Conservation (phyloP, 2,113 vertebrate genomes). For the Etheostoma cragini region DNA sequence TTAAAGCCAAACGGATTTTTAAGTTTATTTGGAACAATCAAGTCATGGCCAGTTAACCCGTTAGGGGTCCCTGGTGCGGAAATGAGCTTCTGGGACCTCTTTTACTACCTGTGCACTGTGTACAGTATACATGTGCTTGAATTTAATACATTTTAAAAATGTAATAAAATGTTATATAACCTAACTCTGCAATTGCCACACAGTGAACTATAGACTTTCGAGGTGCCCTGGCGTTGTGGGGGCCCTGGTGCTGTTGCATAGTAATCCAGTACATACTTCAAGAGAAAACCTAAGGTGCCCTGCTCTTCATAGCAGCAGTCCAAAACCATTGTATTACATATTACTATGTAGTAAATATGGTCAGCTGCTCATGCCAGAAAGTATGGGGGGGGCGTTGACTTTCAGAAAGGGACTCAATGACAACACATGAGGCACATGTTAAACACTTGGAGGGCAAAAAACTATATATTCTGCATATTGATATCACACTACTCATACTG, state of each 20-base stretch:
- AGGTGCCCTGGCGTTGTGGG: neutral
- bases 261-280: neutral
- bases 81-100: neutral
- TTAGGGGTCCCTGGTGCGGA: neutral
- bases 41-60: neutral
- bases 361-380: neutral
- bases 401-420: constrained; percentile 14
- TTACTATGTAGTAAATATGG: constrained; percentile 7
- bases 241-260: neutral
- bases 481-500: neutral
- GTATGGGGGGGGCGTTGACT: constrained; percentile 19
- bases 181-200: too few species aligned
- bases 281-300: constrained; percentile 41
- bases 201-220: too few species aligned
- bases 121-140: neutral
- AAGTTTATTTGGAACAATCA: neutral
- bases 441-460: neutral
- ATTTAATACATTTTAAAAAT: neutral
- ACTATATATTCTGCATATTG: neutral
- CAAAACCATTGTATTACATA: neutral
- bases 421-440: constrained; percentile 4
- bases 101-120: neutral
- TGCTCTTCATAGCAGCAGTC: neutral
- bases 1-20: neutral
- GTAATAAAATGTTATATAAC: too few species aligned